Evolutionary conservation across 2,797 vertebrate species (phyloP).

Genomic region (Agapornis canus): DNA sequence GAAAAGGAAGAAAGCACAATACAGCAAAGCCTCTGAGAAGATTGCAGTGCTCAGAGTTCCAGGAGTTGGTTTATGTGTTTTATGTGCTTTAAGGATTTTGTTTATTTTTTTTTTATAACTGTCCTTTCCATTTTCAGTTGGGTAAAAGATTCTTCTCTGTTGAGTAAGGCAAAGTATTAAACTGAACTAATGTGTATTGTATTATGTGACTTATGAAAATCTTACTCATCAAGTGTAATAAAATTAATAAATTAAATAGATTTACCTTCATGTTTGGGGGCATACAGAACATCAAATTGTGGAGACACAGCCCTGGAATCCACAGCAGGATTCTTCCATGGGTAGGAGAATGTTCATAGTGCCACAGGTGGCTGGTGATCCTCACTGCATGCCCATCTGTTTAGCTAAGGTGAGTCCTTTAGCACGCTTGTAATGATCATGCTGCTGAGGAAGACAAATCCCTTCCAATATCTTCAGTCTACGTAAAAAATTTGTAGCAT

Average conservation of each 20-base stretch:
- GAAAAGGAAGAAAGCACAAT: constrained; percentile 55
- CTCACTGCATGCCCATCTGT: neutral
- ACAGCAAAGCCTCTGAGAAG: constrained; percentile 46
- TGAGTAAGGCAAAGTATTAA: neutral
- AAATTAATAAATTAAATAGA: neutral
- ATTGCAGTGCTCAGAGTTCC: neutral
- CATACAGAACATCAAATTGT: fast-evolving
- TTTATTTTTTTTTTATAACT: neutral
- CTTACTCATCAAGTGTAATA: neutral
- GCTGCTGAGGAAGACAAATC: neutral
- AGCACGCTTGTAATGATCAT: fast-evolving
- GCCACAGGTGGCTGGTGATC: neutral
- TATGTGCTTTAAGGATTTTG: too few species aligned
- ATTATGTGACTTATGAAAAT: neutral
- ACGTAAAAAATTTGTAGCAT: fast-evolving
- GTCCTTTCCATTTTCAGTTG: neutral
- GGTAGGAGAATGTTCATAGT: neutral
- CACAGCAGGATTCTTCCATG: neutral
- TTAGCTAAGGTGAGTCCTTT: neutral
- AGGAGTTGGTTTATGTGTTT: neutral
- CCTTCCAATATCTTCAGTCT: neutral
- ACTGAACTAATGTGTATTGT: neutral
- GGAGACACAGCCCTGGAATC: neutral
- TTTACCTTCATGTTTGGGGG: neutral
- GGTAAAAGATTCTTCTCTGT: neutral